These are phyloP conservation scores for Rhinella marina DNA, from an alignment of 2,797 vertebrate genomes.

Conservation along the genomic window DNA sequence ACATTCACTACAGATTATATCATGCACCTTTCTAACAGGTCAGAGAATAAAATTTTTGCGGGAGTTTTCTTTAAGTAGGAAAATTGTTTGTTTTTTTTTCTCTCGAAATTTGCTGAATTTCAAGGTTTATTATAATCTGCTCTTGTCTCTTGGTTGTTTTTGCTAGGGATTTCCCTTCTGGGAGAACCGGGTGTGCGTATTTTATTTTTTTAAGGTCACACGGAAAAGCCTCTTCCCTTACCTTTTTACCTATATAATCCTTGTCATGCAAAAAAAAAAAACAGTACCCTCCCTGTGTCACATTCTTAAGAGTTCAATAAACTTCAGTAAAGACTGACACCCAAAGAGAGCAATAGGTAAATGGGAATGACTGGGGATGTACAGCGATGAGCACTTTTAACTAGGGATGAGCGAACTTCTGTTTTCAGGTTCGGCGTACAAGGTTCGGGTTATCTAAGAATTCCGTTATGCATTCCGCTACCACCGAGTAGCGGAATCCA, in stretches of 20 bases:
- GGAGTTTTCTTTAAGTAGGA: not conserved
- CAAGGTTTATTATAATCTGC: not conserved
- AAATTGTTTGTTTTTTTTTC: not conserved
- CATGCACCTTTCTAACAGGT: too few relatives aligned
- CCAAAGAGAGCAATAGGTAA: not conserved
- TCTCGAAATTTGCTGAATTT: not conserved
- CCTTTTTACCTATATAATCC: too few relatives aligned
- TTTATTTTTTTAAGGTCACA: not conserved
- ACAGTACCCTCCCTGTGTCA: not conserved
- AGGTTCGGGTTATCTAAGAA: too few relatives aligned
- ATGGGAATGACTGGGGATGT: not conserved
- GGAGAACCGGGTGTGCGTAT: not conserved
- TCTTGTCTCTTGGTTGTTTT: not conserved
- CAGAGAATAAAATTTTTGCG: too few relatives aligned
- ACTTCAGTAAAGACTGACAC: not conserved
- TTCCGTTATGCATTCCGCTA: too few relatives aligned
- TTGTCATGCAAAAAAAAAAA: not conserved
- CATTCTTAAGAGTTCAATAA: not conserved
- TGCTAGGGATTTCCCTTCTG: constrained; percentile 11
- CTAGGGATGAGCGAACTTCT: too few relatives aligned
- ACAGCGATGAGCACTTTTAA: too few relatives aligned
- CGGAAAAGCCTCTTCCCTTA: not conserved
- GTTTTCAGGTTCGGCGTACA: too few relatives aligned
- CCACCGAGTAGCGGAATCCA: too few relatives aligned
- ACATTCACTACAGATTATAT: too few relatives aligned